These are phyloP conservation scores for Micrasema minimum DNA, from an alignment of 1,140 invertebrate species.

Conservation along the genomic window DNA sequence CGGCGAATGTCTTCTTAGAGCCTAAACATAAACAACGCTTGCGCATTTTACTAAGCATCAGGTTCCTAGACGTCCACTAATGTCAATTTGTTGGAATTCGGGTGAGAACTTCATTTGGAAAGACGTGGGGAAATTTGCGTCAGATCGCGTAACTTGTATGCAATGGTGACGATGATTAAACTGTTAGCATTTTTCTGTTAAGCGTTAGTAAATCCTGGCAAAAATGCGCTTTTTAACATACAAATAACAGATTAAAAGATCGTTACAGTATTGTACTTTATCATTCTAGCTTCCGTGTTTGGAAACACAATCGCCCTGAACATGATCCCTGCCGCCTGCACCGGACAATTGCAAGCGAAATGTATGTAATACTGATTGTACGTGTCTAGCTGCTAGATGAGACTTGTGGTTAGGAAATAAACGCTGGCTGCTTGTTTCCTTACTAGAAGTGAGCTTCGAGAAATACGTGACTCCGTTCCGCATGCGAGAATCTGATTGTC, in stretches of 20 bases:
- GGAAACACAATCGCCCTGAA: constrained; percentile 23
- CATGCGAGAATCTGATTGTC: constrained; percentile 15
- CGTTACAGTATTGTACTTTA: not conserved
- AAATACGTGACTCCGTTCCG: constrained; percentile 32
- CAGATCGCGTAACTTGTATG: too few species aligned
- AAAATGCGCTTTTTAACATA: not conserved
- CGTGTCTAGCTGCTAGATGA: constrained; percentile 40
- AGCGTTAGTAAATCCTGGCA: too few species aligned
- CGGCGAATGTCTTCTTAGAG: too few species aligned
- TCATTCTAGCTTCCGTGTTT: constrained; percentile 7
- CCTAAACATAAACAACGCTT: too few species aligned
- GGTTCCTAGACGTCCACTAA: too few species aligned
- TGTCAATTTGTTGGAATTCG: too few species aligned
- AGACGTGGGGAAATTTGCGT: too few species aligned
- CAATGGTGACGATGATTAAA: too few species aligned
- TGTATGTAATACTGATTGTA: constrained; percentile 42
- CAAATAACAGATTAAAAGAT: not conserved
- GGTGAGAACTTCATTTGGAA: too few species aligned
- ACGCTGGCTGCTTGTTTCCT: constrained; percentile 29
- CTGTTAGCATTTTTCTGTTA: too few species aligned
- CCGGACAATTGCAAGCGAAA: constrained; percentile 33
- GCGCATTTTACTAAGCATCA: too few species aligned
- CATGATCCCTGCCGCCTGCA: constrained; percentile 32
- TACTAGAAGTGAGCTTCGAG: constrained; percentile 2
- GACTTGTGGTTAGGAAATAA: constrained; percentile 36